These are phyloP conservation scores for Rhynchophorus ferrugineus DNA, from an alignment of 1,140 invertebrate species.

Conservation along the genomic window DNA sequence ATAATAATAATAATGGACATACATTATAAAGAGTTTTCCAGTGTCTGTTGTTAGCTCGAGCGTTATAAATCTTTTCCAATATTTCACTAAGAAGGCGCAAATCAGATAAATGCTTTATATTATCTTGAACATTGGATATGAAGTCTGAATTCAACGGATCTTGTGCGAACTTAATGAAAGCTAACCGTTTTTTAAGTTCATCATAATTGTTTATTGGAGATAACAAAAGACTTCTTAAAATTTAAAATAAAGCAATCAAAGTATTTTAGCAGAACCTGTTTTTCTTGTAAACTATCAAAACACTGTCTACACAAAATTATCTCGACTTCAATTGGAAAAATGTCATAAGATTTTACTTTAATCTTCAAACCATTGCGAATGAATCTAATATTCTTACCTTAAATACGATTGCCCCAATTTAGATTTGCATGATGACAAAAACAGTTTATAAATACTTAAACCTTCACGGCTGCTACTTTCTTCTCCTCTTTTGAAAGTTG, in stretches of 20 bases:
- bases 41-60: constrained; percentile 53
- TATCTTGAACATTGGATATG: constrained; percentile 48
- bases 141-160: constrained; percentile 49
- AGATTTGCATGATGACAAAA: constrained; percentile 60
- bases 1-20: constrained; percentile 15
- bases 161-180: constrained; percentile 55
- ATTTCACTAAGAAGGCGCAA: constrained; percentile 32
- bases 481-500: constrained; percentile 60
- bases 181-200: constrained; percentile 49
- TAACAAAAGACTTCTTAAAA: constrained; percentile 47
- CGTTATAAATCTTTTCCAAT: constrained; percentile 50
- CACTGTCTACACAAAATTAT: not conserved
- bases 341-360: too few species aligned
- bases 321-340: too few species aligned
- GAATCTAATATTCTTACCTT: constrained; percentile 47
- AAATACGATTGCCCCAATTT: constrained; percentile 48
- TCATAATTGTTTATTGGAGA: constrained; percentile 52
- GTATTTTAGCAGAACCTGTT: constrained; percentile 7
- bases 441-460: constrained; percentile 62
- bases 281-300: not conserved
- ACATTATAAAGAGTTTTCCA: constrained; percentile 61
- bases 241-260: not conserved
- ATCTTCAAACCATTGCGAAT: too few species aligned
- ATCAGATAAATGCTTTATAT: constrained; percentile 42
- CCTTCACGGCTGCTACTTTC: constrained; percentile 55